A percentile compares a stretch with the other conserved stretches of the same genome.
phyloP scores from a whole-genome alignment of 2,888 invertebrate species.

The Spodoptera littoralis region DNA sequence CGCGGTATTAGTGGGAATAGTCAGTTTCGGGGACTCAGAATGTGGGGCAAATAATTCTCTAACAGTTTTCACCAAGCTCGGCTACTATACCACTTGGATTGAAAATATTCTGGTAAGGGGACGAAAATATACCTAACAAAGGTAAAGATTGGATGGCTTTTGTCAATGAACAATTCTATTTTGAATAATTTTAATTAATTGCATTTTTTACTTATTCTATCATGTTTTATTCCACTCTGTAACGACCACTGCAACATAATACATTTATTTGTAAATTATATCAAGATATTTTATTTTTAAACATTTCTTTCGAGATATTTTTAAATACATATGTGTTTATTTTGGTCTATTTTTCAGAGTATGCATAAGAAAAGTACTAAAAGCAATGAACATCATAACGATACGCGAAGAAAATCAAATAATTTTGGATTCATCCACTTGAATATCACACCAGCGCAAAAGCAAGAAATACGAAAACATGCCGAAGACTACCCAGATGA shows the following conservation, averaged over 20 bases:
- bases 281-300: too few relatives aligned
- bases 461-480: not conserved
- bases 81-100: conserved; percentile 41
- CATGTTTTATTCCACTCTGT: too few relatives aligned
- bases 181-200: too few relatives aligned
- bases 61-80: conserved; percentile 51
- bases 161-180: too few relatives aligned
- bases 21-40: conserved; percentile 40
- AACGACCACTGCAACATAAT: too few relatives aligned
- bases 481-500: conserved; percentile 10
- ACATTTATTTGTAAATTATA: too few relatives aligned
- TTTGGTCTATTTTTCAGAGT: conserved; percentile 16
- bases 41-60: conserved; percentile 32
- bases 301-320: too few relatives aligned
- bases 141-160: too few relatives aligned
- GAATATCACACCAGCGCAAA: not conserved
- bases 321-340: not conserved
- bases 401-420: not conserved
- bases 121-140: too few relatives aligned
- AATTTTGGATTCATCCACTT: not conserved
- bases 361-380: conserved; percentile 3
- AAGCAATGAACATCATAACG: not conserved
- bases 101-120: conserved; percentile 24
- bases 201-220: too few relatives aligned
- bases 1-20: conserved; percentile 31